Evolutionary conservation across 2,797 vertebrate genomes (phyloP), one percentile per base, ranked within the genome.

Genomic region (Acrocephalus scirpaceus): DNA sequence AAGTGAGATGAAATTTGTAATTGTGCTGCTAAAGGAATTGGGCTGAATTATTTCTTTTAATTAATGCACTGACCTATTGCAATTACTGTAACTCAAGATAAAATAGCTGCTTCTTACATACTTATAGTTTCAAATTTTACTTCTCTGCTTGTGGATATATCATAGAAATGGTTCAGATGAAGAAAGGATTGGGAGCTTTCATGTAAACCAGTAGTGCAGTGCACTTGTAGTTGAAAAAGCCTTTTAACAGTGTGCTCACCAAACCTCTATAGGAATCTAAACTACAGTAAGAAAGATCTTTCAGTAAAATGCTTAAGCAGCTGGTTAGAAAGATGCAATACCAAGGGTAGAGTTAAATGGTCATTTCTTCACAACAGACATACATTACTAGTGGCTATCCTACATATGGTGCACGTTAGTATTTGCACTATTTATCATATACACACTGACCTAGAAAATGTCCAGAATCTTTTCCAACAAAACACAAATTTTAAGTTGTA

Each of bases 251-350:
- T 64, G 67, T 71, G 16, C 11, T 62, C 14, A 79, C 15, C 34
- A 83, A 82, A 67, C 0, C 19, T 34, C 22, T n/a, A 20, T 18
- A 77, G 47, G 22, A 78, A 70, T 56, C 27, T 77, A 13, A 78
- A 57, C 19, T 27, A 40, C 13, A 45, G 1, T 45, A 57, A 78
- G 29, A 62, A 58, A 0, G 0, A 34, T 38, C 10, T 36, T 38
- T 64, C 11, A 32, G 36, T 58, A 67, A 79, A 83, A 72, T n/a
- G 26, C 30, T 78, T 64, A 48, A 79, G 25, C 26, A 72, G 23
- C 5, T 75, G 2, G 14, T 75, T 54, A 50, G 58, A 88, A 78
- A 71, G 34, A 67, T 29, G 26, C 0, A 5, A 56, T 47, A 69
- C 11, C 56, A 77, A 71, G 10, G 12, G 30, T 32, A 74, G 14